phyloP scores from a whole-genome alignment of 64 coral and sea anemone species.

The Cladopsammia gracilis region DNA sequence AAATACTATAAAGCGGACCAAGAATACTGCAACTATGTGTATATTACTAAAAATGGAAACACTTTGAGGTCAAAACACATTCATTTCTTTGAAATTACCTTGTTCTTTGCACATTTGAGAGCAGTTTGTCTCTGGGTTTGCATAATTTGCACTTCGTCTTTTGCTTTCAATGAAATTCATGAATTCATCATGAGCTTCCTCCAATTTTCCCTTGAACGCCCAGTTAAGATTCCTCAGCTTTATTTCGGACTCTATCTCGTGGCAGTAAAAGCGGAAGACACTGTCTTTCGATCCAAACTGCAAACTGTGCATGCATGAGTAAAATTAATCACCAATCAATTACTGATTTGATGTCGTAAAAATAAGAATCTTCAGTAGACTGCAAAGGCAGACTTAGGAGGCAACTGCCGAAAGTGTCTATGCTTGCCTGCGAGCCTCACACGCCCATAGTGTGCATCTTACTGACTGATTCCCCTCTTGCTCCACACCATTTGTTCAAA shows the following conservation, averaged over 20 bases:
- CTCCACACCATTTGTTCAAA: no score
- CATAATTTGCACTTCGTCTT: neutral
- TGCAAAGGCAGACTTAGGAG: no score
- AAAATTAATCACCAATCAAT: neutral
- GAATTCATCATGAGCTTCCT: neutral
- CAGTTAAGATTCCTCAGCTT: neutral
- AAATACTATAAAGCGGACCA: neutral
- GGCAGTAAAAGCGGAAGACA: neutral
- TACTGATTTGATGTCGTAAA: no score
- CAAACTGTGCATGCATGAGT: neutral
- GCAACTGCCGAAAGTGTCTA: no score
- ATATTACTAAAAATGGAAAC: no score
- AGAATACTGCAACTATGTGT: neutral
- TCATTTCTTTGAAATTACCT: neutral
- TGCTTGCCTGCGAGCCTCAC: no score
- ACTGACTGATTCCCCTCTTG: no score
- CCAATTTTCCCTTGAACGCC: neutral
- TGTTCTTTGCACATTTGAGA: conserved; percentile 7
- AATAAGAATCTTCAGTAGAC: no score
- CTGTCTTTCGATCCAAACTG: neutral
- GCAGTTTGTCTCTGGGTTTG: neutral
- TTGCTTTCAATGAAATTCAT: neutral
- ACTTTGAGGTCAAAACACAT: neutral
- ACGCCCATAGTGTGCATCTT: no score
- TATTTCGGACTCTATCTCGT: neutral